Evolutionary conservation across 2,888 invertebrate species (phyloP).

Genomic region (Kryphioiulus occultus): DNA sequence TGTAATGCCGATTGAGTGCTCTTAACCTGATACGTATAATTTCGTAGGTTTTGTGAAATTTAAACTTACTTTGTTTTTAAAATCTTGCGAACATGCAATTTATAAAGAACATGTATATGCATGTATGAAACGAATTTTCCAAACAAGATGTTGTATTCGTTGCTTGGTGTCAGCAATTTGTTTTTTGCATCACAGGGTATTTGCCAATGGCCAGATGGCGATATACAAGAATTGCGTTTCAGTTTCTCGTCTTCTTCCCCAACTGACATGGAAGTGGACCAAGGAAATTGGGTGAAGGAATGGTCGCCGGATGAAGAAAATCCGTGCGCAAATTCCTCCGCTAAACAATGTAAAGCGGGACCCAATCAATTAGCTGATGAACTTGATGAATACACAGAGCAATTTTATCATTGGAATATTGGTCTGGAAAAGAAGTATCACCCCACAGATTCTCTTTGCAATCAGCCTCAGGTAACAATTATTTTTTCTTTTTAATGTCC

Average conservation of each 20-base stretch:
- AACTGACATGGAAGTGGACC: constrained; percentile 37
- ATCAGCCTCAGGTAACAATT: constrained; percentile 50
- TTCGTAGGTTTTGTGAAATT: too few species aligned
- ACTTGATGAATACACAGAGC: constrained; percentile 47
- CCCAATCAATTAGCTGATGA: not conserved
- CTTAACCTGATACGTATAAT: too few species aligned
- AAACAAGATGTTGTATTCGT: too few species aligned
- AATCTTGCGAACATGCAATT: too few species aligned
- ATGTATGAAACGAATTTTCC: too few species aligned
- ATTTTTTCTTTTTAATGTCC: too few species aligned
- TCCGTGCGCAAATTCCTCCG: not conserved
- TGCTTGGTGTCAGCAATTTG: not conserved
- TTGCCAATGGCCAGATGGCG: not conserved
- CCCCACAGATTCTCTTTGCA: constrained; percentile 41
- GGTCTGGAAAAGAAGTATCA: constrained; percentile 50
- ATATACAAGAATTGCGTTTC: constrained; percentile 37
- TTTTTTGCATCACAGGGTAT: not conserved
- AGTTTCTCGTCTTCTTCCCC: constrained; percentile 43
- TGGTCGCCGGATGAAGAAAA: constrained; percentile 45
- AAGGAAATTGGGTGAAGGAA: not conserved
- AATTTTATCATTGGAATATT: constrained; percentile 50
- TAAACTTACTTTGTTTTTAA: too few species aligned
- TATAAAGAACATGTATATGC: too few species aligned
- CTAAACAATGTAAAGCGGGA: not conserved
- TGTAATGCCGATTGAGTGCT: too few species aligned